Conservation (phyloP, 2,888 invertebrate genomes). For the Caenorhabditis becei region DNA sequence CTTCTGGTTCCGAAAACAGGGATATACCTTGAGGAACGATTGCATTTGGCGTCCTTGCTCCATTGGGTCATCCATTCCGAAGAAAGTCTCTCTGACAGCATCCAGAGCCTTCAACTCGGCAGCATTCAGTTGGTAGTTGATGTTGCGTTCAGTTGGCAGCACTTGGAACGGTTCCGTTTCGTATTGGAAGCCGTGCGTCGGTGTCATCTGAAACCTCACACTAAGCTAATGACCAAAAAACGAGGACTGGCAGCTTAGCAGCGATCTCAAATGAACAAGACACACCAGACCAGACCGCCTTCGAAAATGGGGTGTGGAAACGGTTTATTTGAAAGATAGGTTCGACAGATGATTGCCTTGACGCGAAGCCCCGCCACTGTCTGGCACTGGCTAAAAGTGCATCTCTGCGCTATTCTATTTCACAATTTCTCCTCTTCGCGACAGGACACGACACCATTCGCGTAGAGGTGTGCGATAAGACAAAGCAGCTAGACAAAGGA, state of each 20-base stretch:
- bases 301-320: conserved; percentile 1
- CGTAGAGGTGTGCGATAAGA: conserved; percentile 36
- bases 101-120: conserved; percentile 76
- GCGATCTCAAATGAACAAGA: background rate
- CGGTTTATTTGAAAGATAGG: conserved; percentile 8
- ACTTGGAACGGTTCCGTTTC: conserved; percentile 33
- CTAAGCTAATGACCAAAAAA: background rate
- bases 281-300: background rate
- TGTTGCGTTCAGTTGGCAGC: conserved; percentile 44
- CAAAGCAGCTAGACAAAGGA: conserved; percentile 22
- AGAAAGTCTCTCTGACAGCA: conserved; percentile 72
- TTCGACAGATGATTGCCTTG: conserved; percentile 39
- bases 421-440: background rate
- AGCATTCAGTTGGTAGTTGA: conserved; percentile 73
- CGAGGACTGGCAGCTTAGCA: background rate
- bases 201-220: conserved; percentile 25
- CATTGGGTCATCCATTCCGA: conserved; percentile 77
- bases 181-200: conserved; percentile 29
- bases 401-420: conserved; percentile 28
- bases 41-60: conserved; percentile 70
- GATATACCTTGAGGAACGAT: conserved; percentile 67
- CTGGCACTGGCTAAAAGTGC: conserved; percentile 52
- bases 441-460: conserved; percentile 38
- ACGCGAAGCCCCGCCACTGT: conserved; percentile 16
- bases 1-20: background rate